Base-by-base conservation (phyloP, 37 sponge, comb jelly and placozoan genomes). In the Lycopodina hypogea region DNA sequence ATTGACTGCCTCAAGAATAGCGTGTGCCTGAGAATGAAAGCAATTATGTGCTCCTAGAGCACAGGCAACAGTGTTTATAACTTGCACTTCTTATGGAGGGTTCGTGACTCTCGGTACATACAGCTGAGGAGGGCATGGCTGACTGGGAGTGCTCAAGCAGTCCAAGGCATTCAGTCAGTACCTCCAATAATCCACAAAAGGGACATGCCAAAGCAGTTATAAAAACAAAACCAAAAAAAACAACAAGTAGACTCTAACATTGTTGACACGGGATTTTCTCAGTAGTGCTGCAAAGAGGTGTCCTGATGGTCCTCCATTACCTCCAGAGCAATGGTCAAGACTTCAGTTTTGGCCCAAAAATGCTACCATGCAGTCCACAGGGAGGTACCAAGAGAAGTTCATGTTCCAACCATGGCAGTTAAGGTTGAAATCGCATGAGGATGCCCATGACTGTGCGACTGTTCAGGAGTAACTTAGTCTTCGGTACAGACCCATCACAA, bases 261-360 rank as follows among this genome's bases (percentile, higher is more conserved):
- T n/a, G n/a, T 82, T 56, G 22, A 61, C 37, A 22, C 1, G 83
- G 22, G 83, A 82, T 74, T 37, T 82, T 12, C 38, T 73, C 14
- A 72, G 62, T 19, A 55, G 71, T 71, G 83, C 74, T 12, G 34
- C 35, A 22, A 29, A 45, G 42, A 63, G 77, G 29, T 83, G 84
- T 36, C 69, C 84, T 0, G 34, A 38, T 2, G 84, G 69, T 17
- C 66, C 69, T 0, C 58, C 69, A 37, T 4, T 65, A 15, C 76
- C 69, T 40, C 55, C 67, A 37, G 34, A 67, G 21, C 37, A 84
- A 58, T 84, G 78, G 84, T 22, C 70, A 24, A 2, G 76, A 38
- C 71, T 83, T 7, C 84, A 83, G 34, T 83, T 83, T 55, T 75
- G 77, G 77, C 84, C 84, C 1, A 83, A 75, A 55, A 76, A 76